A percentile compares a stretch with the other conserved stretches of the same genome.
Conservation (phyloP, 1,140 invertebrate species). For the Neodiprion virginianus region DNA sequence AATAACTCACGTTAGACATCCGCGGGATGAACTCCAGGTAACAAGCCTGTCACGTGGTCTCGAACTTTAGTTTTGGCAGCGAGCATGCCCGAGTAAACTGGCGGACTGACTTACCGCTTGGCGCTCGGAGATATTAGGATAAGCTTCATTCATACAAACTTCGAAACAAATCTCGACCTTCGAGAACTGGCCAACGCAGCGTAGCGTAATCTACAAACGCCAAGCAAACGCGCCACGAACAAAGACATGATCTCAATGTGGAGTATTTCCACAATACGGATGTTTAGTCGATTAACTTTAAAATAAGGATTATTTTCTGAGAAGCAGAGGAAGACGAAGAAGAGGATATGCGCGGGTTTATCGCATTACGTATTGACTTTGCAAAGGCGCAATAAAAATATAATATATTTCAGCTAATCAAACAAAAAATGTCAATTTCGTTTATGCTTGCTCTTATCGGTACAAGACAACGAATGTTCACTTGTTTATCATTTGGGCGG, state of each 20-base stretch:
- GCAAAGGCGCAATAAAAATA: too few species aligned
- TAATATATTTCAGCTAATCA: too few species aligned
- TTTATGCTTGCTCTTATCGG: too few species aligned
- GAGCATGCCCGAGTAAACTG: slow-evolving; percentile 28
- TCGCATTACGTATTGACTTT: too few species aligned
- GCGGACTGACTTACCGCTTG: slow-evolving; percentile 23
- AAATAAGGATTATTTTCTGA: too few species aligned
- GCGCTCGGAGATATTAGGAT: slow-evolving; percentile 49
- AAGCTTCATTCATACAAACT: slow-evolving; percentile 56
- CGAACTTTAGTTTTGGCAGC: slow-evolving; percentile 35
- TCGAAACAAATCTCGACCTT: slow-evolving; percentile 53
- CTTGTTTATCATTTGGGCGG: too few species aligned
- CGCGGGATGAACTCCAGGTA: slow-evolving; percentile 31
- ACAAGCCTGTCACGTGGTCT: slow-evolving; percentile 36
- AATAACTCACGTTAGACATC: neutral
- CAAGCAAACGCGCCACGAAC: slow-evolving; percentile 27
- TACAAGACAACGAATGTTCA: too few species aligned
- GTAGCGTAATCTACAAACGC: slow-evolving; percentile 30
- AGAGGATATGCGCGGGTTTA: slow-evolving; percentile 35
- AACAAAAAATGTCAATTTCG: too few species aligned
- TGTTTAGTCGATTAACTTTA: too few species aligned
- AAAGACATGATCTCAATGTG: slow-evolving; percentile 10
- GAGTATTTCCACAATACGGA: too few species aligned
- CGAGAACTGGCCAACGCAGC: slow-evolving; percentile 32
- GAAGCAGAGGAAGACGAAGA: neutral